Percentiles rank a stretch among this genome's conserved stretches.
Evolutionary conservation across 2,888 invertebrate species (phyloP).

Genomic region (Liposcelis brunnea): DNA sequence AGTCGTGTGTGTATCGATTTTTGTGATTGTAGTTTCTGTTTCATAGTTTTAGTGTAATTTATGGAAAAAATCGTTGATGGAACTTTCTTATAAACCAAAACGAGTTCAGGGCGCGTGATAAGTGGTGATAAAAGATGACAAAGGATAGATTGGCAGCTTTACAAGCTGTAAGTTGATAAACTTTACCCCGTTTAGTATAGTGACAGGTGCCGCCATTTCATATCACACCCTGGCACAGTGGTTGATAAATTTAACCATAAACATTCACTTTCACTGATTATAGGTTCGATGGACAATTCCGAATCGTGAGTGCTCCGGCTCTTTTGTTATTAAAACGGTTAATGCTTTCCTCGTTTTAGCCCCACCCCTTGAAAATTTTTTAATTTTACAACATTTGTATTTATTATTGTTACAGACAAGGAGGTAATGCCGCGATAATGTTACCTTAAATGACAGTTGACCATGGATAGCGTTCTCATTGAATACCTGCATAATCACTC

Average conservation of each 20-base stretch:
- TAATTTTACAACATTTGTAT: neutral
- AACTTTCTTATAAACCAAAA: slow-evolving; percentile 51
- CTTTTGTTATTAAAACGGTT: too few species aligned
- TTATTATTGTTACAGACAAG: slow-evolving; percentile 2
- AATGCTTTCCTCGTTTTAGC: neutral
- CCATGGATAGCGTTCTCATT: too few species aligned
- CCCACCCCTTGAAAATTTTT: slow-evolving; percentile 10
- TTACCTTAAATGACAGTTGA: too few species aligned
- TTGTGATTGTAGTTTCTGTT: slow-evolving; percentile 55
- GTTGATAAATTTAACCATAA: too few species aligned
- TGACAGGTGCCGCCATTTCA: too few species aligned
- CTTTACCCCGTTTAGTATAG: too few species aligned
- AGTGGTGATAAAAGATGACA: slow-evolving; percentile 47
- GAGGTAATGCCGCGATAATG: too few species aligned
- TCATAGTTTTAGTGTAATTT: slow-evolving; percentile 54
- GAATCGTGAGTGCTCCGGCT: too few species aligned
- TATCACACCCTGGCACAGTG: too few species aligned
- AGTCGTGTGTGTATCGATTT: slow-evolving; percentile 57
- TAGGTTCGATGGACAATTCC: too few species aligned
- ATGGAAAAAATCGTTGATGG: slow-evolving; percentile 63
- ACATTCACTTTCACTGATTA: too few species aligned
- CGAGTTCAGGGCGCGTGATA: slow-evolving; percentile 23
- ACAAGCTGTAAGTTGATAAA: slow-evolving; percentile 58
- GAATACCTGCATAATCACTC: too few species aligned
- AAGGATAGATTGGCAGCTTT: slow-evolving; percentile 95